Conservation (phyloP, 1,140 invertebrate species). For the Drosophila cardini region DNA sequence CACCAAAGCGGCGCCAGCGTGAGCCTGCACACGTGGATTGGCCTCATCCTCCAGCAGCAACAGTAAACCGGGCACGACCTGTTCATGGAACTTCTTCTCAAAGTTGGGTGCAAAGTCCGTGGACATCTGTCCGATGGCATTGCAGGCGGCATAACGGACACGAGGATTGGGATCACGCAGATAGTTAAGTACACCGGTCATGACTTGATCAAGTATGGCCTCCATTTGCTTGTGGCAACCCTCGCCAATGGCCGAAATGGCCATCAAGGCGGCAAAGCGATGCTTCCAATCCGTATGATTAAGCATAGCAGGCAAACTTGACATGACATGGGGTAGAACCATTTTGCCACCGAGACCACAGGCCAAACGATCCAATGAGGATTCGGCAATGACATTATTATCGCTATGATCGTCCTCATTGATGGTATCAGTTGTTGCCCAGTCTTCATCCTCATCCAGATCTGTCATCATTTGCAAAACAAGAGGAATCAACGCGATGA, state of each 20-base stretch:
- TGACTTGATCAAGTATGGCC: conserved; percentile 94
- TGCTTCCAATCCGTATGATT: conserved; percentile 92
- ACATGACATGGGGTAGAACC: conserved; percentile 95
- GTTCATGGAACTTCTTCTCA: conserved; percentile 98
- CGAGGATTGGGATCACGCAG: conserved; percentile 90
- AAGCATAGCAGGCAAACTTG: conserved; percentile 94
- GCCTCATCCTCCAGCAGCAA: conserved; percentile 95
- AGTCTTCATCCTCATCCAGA: conserved; percentile 90
- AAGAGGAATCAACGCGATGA: conserved; percentile 91
- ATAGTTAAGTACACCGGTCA: conserved; percentile 95
- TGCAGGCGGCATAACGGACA: conserved; percentile 95
- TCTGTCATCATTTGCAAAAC: conserved; percentile 98
- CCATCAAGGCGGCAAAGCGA: conserved; percentile 98
- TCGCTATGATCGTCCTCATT: conserved; percentile 94
- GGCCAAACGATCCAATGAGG: conserved; percentile 97
- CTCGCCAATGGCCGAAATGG: conserved; percentile 98
- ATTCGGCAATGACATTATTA: conserved; percentile 97
- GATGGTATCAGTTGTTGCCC: conserved; percentile 92
- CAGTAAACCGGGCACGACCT: conserved; percentile 95
- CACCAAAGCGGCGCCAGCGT: conserved; percentile 97
- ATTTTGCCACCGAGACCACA: conserved; percentile 98
- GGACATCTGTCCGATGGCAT: conserved; percentile 99
- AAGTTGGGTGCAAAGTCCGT: conserved; percentile 98
- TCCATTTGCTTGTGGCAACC: conserved; percentile 99
- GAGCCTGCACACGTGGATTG: conserved; percentile 97